Evolutionary conservation across 2,888 invertebrate genomes (phyloP).

Genomic region (Calameuta filiformis): DNA sequence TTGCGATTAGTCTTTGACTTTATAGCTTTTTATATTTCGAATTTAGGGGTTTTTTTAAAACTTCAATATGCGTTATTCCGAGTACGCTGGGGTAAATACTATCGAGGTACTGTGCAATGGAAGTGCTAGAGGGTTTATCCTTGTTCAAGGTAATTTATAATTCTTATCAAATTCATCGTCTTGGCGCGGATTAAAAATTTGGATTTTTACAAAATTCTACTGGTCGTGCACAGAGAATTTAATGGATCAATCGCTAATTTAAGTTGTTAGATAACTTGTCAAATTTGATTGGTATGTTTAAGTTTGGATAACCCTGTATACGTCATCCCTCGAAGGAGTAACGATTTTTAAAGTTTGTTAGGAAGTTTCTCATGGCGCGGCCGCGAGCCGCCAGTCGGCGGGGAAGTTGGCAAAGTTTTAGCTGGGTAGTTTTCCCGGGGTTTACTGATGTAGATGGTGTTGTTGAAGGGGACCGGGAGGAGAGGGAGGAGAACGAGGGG

Average conservation of each 20-base stretch:
- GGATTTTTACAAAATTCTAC: not conserved
- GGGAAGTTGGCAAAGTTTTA: conserved; percentile 58
- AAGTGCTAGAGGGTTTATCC: not conserved
- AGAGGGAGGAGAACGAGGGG: not conserved
- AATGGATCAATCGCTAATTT: not conserved
- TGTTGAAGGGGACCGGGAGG: not conserved
- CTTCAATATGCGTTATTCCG: not conserved
- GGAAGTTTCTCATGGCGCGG: conserved; percentile 45
- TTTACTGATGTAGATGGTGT: not conserved
- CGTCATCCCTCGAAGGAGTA: conserved; percentile 36
- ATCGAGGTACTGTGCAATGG: too few relatives aligned
- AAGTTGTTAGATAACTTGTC: not conserved
- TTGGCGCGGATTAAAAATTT: not conserved
- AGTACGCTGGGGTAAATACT: too few relatives aligned
- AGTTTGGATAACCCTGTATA: not conserved
- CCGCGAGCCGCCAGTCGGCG: conserved; percentile 43
- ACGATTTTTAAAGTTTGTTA: conserved; percentile 62
- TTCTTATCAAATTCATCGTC: not conserved
- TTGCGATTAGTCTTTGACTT: conserved; percentile 17
- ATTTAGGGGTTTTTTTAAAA: not conserved
- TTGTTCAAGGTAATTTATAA: not conserved
- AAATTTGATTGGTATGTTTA: not conserved
- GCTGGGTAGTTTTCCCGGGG: conserved; percentile 37
- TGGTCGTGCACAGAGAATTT: not conserved
- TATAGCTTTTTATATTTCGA: conserved; percentile 13